Evolutionary conservation across 92 coral and sea anemone species (phyloP), one percentile per base, ranked within the genome.

Genomic region (Plumapathes pennacea): DNA sequence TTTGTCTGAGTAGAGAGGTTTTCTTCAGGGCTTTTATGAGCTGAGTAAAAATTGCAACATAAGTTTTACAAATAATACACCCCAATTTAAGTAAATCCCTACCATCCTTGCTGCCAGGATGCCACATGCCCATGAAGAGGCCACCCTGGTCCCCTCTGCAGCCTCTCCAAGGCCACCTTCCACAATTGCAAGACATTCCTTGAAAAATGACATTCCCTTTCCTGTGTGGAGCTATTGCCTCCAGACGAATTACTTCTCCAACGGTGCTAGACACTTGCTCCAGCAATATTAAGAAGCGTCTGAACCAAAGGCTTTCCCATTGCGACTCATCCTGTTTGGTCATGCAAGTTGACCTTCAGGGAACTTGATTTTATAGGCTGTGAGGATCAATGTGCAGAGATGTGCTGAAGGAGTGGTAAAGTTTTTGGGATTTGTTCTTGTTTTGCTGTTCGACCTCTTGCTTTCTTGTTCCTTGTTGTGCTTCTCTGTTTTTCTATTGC

Each of bases 71-170:
- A n/a, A n/a, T n/a, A n/a, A n/a, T n/a, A n/a, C n/a, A n/a, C n/a
- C n/a, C n/a, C n/a, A n/a, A n/a, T n/a, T n/a, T n/a, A n/a, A n/a
- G n/a, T 47, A n/a, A n/a, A n/a, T n/a, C n/a, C n/a, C n/a, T 46
- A 67, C 83, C 70, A 67, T 76, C 51, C 65, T 49, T 2, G 62
- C 76, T 10, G 63, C 83, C 55, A 67, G 11, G 17, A 76, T 68
- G 4, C 70, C 83, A 59, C 69, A 58, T n/a, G 77, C 57, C 77
- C 83, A 67, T 77, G 60, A 67, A 20, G 67, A 67, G 12, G 54
- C 69, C 9, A 76, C 28, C 23, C 77, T 49, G 21, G 83, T 29
- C 3, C 76, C 83, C 52, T 57, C 50, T 12, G 43, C 68, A 18
- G 36, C 52, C 25, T 67, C 77, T 0, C 69, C 82, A 28, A 76